A percentile compares a stretch with the other conserved stretches of the same genome.
Conservation (phyloP, 2,797 vertebrate genomes). For the Hippopotamyrus pictus region DNA sequence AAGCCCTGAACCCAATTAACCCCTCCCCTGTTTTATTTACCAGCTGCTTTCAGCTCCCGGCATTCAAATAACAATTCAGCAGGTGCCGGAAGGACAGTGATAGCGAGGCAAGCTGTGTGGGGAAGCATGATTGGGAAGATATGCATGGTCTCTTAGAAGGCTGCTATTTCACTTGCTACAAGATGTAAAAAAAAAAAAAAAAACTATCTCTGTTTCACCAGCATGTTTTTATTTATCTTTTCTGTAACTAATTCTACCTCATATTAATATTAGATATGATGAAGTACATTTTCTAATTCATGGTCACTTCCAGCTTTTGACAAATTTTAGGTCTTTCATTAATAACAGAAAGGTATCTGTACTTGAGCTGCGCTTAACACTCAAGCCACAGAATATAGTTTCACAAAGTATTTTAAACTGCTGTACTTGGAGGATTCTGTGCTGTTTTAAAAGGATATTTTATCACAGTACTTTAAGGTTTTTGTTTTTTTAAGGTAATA, state of each 20-base stretch:
- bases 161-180: neutral
- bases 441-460: neutral
- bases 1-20: conserved; percentile 23
- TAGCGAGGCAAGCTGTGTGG: conserved; percentile 32
- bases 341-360: neutral
- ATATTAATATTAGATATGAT: neutral
- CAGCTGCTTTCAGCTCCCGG: neutral
- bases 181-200: neutral
- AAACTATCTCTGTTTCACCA: neutral
- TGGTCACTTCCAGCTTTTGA: neutral
- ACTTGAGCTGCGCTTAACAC: neutral
- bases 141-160: conserved; percentile 27
- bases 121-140: conserved; percentile 26
- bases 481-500: neutral
- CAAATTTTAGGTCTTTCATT: neutral
- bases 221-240: conserved; percentile 4
- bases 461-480: neutral
- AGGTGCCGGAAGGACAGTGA: conserved; percentile 29
- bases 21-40: conserved; percentile 17
- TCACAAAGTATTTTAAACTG: neutral
- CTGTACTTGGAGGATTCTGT: neutral
- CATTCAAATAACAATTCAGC: conserved; percentile 12
- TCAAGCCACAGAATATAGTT: neutral
- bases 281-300: neutral
- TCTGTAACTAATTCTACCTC: conserved; percentile 10